Base-by-base conservation (phyloP, 2,113 vertebrate genomes). In the Anser cygnoides region DNA sequence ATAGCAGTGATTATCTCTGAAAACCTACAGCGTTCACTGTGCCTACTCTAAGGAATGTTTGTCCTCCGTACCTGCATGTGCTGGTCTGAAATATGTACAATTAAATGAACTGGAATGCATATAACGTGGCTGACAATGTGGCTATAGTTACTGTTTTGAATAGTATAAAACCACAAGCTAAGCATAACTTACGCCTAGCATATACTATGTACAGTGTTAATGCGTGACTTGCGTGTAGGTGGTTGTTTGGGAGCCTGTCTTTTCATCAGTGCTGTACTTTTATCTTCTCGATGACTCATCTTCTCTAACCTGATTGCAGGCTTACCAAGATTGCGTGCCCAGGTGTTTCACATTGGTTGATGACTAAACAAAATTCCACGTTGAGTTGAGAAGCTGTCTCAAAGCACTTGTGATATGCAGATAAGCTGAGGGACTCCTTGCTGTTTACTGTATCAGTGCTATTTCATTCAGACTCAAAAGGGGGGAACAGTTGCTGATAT, bases 231-330 rank as follows among this genome's bases (percentile, higher is more conserved):
- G 54, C 73, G 59, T 15, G 80, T 74, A 71, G 89, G 86, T 77
- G 57, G 75, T 35, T 94, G 35, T 1, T 80, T 84, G 59, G 86
- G 57, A 81, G 41, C 61, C n/a, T 41, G 50, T 54, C 84, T 94
- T 94, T 90, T 95, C 76, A 94, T 92, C 80, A 90, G 52, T 55
- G 19, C 41, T 86, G 50, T 67, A 37, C 31, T 72, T 89, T 81
- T 91, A 66, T 88, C 75, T 79, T 66, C 11, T 76, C 41, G 75
- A 28, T 96, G 93, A 96, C 43, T 95, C 73, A 90, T 88, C 31
- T 67, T 9, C 3, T 52, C 62, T 87, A 63, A 7, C 44, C 87
- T 58, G 16, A 80, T 77, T 93, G 88, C 31, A 77, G 65, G 80
- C 65, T 81, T 52, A 67, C 29, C 55, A 74, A 52, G 66, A 86